These are phyloP conservation scores for Tethea ocularis DNA, from an alignment of 2,888 invertebrate species.

Conservation along the genomic window DNA sequence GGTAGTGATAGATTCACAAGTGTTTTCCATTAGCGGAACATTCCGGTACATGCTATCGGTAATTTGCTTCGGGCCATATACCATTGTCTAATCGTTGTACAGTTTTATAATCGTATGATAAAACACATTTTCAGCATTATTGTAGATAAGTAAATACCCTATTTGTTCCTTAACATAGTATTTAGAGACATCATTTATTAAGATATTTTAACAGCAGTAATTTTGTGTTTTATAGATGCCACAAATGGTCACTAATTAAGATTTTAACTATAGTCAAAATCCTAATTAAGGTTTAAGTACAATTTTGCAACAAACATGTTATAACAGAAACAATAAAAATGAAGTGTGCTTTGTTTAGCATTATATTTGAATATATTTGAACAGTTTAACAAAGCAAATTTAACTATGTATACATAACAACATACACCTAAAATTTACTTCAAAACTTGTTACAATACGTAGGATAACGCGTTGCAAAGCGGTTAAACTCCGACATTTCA, in stretches of 20 bases:
- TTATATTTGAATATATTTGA: no score
- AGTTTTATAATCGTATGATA: slow-evolving; percentile 2
- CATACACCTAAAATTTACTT: slow-evolving; percentile 27
- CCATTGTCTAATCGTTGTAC: slow-evolving; percentile 18
- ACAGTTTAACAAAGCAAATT: slow-evolving; percentile 9
- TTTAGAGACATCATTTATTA: no score
- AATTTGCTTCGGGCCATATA: slow-evolving; percentile 38
- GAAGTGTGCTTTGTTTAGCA: slow-evolving; percentile 6
- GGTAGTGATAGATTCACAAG: slow-evolving; percentile 55
- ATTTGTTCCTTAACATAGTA: no score
- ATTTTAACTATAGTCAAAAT: not conserved
- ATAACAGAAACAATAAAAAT: not conserved
- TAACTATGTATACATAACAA: slow-evolving; percentile 3
- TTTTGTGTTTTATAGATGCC: no score
- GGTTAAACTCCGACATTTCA: slow-evolving; percentile 68
- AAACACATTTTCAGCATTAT: not conserved
- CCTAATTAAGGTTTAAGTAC: not conserved
- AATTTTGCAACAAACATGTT: not conserved
- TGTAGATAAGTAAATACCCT: no score
- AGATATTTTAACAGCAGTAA: not conserved
- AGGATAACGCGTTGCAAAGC: slow-evolving; percentile 39
- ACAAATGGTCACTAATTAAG: no score
- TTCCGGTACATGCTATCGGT: slow-evolving; percentile 34
- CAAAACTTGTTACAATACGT: slow-evolving; percentile 45
- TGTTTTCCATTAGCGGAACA: slow-evolving; percentile 67